These are phyloP conservation scores for Hydractinia echinata DNA, from an alignment of 30 jellyfish, hydroid and myxozoan genomes.

Conservation along the genomic window DNA sequence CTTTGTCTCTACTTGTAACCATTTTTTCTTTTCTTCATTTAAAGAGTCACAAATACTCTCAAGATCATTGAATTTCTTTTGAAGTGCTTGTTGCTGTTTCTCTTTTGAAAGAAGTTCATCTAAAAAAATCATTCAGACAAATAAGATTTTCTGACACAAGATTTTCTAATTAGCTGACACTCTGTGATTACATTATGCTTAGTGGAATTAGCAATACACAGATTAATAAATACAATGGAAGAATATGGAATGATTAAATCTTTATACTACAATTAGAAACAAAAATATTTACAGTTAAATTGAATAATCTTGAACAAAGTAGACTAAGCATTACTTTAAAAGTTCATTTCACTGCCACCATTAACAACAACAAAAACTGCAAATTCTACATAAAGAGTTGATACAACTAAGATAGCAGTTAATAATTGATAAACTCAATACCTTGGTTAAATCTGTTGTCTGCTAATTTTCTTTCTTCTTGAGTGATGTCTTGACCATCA, in stretches of 20 bases:
- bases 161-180: background rate
- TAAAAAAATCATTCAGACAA: background rate
- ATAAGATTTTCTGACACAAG: background rate
- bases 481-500: constrained; percentile 35
- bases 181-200: background rate
- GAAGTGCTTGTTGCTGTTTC: constrained; percentile 31
- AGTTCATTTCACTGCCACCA: background rate
- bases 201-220: background rate
- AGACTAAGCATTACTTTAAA: background rate
- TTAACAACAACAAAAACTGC: background rate
- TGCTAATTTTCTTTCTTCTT: constrained; percentile 46
- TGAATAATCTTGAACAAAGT: background rate
- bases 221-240: background rate
- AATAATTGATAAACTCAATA: background rate
- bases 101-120: constrained; percentile 47
- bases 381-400: background rate
- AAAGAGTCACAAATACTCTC: constrained; percentile 25
- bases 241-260: background rate
- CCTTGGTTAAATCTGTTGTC: constrained; percentile 66
- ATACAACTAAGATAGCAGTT: too few relatives aligned
- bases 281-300: background rate
- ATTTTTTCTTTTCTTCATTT: background rate
- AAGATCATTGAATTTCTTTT: constrained; percentile 21
- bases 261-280: background rate
- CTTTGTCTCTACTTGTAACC: constrained; percentile 18